These are phyloP conservation scores for Drosophila tripunctata DNA, from an alignment of 2,888 invertebrate genomes.

Conservation along the genomic window DNA sequence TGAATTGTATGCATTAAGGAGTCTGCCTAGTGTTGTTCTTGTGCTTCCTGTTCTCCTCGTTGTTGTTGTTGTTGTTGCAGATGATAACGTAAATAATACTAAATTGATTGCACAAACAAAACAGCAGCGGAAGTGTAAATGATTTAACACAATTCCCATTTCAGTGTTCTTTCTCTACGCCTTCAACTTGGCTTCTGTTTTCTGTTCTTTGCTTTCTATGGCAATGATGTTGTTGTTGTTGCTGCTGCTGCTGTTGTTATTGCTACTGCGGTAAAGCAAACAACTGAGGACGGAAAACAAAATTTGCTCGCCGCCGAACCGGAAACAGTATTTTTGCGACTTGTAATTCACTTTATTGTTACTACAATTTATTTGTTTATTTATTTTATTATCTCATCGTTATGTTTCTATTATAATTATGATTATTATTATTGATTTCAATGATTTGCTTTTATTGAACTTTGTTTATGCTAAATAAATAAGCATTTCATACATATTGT, in stretches of 20 bases:
- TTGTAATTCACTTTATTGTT: conserved; percentile 70
- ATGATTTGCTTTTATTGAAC: background rate
- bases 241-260: conserved; percentile 6
- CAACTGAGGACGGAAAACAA: conserved; percentile 37
- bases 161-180: conserved; percentile 30
- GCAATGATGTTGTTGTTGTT: background rate
- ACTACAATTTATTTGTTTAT: conserved; percentile 42
- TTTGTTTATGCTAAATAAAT: background rate
- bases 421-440: conserved; percentile 25
- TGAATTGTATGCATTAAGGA: conserved; percentile 62
- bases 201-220: conserved; percentile 22
- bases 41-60: conserved; percentile 2
- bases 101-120: conserved; percentile 81
- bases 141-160: conserved; percentile 74
- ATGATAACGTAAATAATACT: conserved; percentile 78
- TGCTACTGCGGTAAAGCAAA: conserved; percentile 24
- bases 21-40: conserved; percentile 16
- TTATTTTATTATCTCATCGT: conserved; percentile 25
- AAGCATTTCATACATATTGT: background rate
- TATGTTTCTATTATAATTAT: conserved; percentile 28
- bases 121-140: conserved; percentile 76
- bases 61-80: conserved; percentile 33
- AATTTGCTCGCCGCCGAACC: conserved; percentile 55
- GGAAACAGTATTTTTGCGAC: conserved; percentile 65
- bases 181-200: conserved; percentile 32